phyloP scores from a whole-genome alignment of 2,113 vertebrate genomes.

The Vicugna pacos region DNA sequence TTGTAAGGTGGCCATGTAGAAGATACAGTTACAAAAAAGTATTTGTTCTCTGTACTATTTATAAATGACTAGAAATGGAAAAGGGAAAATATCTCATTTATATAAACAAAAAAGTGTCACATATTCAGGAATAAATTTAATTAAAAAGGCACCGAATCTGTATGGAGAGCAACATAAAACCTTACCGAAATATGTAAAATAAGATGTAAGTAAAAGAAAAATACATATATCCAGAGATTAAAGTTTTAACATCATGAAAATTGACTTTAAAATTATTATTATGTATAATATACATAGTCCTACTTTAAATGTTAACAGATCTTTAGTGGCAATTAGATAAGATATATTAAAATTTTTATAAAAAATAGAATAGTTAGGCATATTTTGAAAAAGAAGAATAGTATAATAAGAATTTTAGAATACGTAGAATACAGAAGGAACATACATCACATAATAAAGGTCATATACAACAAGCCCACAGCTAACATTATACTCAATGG shows the following conservation, averaged over 20 bases:
- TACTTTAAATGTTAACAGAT: background rate
- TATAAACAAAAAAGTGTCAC: background rate
- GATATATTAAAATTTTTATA: background rate
- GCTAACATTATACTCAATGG: too few relatives aligned
- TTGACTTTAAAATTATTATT: background rate
- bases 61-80: background rate
- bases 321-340: slow-evolving; percentile 8
- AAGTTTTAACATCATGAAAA: background rate
- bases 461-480: background rate
- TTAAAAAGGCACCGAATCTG: background rate
- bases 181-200: background rate
- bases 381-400: background rate
- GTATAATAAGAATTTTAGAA: background rate
- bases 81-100: background rate
- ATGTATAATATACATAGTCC: background rate
- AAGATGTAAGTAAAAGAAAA: background rate
- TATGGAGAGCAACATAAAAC: background rate
- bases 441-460: background rate
- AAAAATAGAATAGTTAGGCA: background rate
- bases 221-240: background rate
- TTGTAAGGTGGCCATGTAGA: background rate
- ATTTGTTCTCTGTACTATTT: background rate
- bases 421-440: background rate
- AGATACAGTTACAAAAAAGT: background rate
- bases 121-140: background rate